A percentile compares a stretch with the other conserved stretches of the same genome.
Evolutionary conservation across 2,113 vertebrate genomes (phyloP).

Genomic region (Cebus imitator): DNA sequence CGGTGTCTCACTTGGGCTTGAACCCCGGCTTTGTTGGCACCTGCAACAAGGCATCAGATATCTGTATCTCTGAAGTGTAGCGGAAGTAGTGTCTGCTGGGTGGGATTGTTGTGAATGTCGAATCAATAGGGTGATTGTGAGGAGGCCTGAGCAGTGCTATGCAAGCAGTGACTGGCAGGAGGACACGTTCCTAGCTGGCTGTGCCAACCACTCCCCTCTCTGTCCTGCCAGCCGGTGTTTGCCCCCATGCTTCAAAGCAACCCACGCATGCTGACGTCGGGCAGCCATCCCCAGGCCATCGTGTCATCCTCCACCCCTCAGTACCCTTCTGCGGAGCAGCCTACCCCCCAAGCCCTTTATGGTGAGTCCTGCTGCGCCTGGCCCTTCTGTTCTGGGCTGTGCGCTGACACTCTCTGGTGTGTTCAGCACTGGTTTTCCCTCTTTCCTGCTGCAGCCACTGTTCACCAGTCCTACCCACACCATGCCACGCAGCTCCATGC

Average conservation of each 20-base stretch:
- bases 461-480: conserved; percentile 92
- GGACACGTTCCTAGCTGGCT: not conserved
- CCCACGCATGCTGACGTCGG: conserved; percentile 91
- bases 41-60: not conserved
- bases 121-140: too few relatives aligned
- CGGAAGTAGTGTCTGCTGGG: rapidly evolving
- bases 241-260: conserved; percentile 92
- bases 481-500: conserved; percentile 91
- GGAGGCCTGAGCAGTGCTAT: rapidly evolving
- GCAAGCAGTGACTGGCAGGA: rapidly evolving
- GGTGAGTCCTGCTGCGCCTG: conserved; percentile 80
- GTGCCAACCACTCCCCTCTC: not conserved
- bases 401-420: not conserved
- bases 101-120: not conserved
- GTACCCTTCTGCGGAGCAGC: conserved; percentile 90
- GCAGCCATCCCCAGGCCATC: conserved; percentile 90
- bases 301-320: conserved; percentile 91
- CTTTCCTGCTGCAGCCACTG: conserved; percentile 77
- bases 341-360: conserved; percentile 92
- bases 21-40: not conserved
- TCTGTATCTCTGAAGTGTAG: too few relatives aligned
- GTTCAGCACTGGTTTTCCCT: conserved; percentile 16
- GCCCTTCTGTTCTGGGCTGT: not conserved
- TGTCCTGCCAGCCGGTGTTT: conserved; percentile 67
- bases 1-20: not conserved